These are phyloP conservation scores for Thamnophis sirtalis DNA, from an alignment of 2,113 vertebrate species.

Conservation along the genomic window DNA sequence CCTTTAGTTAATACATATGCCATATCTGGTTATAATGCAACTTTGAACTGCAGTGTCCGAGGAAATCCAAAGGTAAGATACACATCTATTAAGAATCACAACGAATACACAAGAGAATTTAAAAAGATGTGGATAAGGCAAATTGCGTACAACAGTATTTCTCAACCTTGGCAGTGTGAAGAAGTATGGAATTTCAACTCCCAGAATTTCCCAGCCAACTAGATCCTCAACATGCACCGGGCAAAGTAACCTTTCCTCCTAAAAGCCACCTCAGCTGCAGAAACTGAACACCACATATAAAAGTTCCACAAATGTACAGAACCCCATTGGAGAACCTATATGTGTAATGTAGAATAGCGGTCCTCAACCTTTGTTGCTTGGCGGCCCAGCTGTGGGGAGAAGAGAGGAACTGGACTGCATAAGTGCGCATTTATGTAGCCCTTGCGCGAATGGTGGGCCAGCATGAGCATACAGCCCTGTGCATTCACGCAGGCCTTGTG, in stretches of 20 bases:
- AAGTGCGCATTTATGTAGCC: neutral
- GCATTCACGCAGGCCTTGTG: neutral
- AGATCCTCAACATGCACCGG: neutral
- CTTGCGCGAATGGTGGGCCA: neutral
- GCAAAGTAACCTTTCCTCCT: neutral
- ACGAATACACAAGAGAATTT: rapidly evolving
- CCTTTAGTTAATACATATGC: slow-evolving; percentile 88
- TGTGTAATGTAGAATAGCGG: neutral
- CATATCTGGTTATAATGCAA: slow-evolving; percentile 89
- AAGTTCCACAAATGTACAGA: neutral
- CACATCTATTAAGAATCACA: neutral
- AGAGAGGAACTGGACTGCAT: neutral
- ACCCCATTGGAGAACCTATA: neutral
- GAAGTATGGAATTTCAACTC: neutral
- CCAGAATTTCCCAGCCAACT: neutral
- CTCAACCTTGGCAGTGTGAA: neutral
- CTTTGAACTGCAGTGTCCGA: slow-evolving; percentile 93
- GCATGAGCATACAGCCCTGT: neutral
- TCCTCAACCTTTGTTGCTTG: neutral
- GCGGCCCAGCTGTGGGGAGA: neutral
- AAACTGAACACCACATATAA: neutral
- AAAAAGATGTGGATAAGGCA: neutral
- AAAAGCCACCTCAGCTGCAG: neutral
- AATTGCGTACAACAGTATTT: neutral
- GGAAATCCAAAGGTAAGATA: slow-evolving; percentile 90